Evolutionary conservation across 2,113 vertebrate species (phyloP), one percentile per base, ranked within the genome.

Genomic region (Callopanchax toddi): DNA sequence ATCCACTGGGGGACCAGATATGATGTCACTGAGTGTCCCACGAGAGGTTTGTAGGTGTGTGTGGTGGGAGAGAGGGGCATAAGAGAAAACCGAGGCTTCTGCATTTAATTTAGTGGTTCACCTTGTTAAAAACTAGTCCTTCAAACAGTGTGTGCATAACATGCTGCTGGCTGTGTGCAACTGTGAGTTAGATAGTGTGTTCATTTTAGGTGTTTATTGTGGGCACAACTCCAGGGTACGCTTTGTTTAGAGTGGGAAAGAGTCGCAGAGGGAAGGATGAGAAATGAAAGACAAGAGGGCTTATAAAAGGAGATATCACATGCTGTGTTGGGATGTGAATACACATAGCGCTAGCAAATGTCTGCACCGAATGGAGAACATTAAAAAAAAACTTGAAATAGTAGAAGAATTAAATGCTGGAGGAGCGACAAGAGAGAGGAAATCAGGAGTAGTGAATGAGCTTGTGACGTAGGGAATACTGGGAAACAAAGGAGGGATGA

Each of bases 401-500:
- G 29, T 36, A 36, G 17, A 32, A 70, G 29, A 22, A 42, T 0
- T 16, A 61, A 74, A 54, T 15, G 25, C 46, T 64, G 61, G 37
- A 17, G 21, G 3, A 11, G 26, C 65, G 22, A 58, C 45, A 48
- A 3, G 52, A 57, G 23, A 54, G 60, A 73, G 42, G 51, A 85
- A 74, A 78, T 84, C 37, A 37, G 45, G 60, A 68, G 54, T 46
- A 72, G 62, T 52, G 21, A 75, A 76, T 80, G 40, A 39, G 50
- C 50, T 67, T 58, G 46, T 76, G 56, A 71, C 32, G 26, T 51
- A 65, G 76, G 78, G 74, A 89, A 86, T 74, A 83, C 61, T 66
- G 49, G 48, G 67, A 79, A 68, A 90, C 79, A 82, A 84, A 84
- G 73, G 75, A 55, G 55, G 70, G 76, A 82, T 84, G 79, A 85